Base-by-base conservation (phyloP, 2,113 vertebrate species). In the Serinus canaria region DNA sequence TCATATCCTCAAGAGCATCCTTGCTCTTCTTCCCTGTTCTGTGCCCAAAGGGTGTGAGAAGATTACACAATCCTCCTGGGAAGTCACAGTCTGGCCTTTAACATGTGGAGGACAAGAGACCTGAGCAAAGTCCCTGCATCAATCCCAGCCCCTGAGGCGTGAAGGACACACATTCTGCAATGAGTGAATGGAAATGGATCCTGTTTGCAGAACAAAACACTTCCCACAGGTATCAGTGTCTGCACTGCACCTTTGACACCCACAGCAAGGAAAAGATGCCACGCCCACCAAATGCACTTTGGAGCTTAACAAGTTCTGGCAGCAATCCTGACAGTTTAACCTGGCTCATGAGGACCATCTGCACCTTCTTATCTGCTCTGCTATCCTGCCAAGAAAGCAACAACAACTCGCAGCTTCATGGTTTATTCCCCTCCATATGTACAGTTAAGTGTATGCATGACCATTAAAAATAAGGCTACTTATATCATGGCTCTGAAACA, bases 381-480 rank as follows among this genome's bases (percentile, higher is more conserved):
- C 73, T 24, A 14, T 49, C 70, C 76, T 91, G 84, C 53, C 90
- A 60, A 77, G 86, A 95, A 96, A 96, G 88, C 78, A 92, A 96
- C 69, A 11, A 83, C n/a, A 3, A 82, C 91, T 90, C 75, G 90
- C n/a, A 77, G 82, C 94, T 95, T 96, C 96, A 97, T 73, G 91
- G 94, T 97, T 97, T 97, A 97, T 97, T 97, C 92, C 94, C 92
- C 88, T 96, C 93, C 37, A 1, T 93, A 96, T 96, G 90, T 96
- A 97, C 95, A 97, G 62, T 93, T 97, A 95, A 92, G 88, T 94
- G 87, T 97, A 97, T 95, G 96, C 90, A 95, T 82, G 93, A 95
- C 89, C 93, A 92, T 96, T 97, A 97, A 97, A 97, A 97, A 96
- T 97, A 97, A 97, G 94, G 96, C 97, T 95, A 97, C 93, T 94